These are phyloP conservation scores for Trematomus bernacchii DNA, from an alignment of 2,797 vertebrate genomes.

Conservation along the genomic window DNA sequence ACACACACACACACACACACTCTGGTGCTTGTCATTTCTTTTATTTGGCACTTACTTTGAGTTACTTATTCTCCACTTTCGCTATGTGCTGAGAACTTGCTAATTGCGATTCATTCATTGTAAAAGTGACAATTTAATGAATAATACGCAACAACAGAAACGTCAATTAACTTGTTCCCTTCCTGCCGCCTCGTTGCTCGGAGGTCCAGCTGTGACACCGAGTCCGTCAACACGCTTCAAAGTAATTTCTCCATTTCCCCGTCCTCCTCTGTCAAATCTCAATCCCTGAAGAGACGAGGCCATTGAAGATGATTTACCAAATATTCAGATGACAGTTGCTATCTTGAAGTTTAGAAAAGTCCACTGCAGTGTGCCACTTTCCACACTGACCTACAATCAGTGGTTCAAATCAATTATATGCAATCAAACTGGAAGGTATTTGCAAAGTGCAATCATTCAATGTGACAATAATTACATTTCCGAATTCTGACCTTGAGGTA, in stretches of 20 bases:
- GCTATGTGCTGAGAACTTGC: background rate
- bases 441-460: background rate
- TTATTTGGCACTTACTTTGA: background rate
- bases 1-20: background rate
- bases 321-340: constrained; percentile 34
- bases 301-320: constrained; percentile 35
- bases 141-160: background rate
- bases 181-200: background rate
- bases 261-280: constrained; percentile 31
- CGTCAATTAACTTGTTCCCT: background rate
- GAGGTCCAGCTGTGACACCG: constrained; percentile 49
- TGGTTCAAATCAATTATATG: background rate
- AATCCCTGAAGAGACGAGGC: constrained; percentile 49
- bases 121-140: background rate
- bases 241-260: constrained; percentile 32
- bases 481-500: background rate
- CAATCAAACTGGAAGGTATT: background rate
- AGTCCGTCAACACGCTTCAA: constrained; percentile 52
- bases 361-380: background rate
- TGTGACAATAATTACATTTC: background rate
- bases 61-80: background rate
- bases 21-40: background rate
- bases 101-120: background rate
- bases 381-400: background rate
- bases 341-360: constrained; percentile 21